phyloP scores from a whole-genome alignment of 2,888 invertebrate species.

The Machimus rusticus region DNA sequence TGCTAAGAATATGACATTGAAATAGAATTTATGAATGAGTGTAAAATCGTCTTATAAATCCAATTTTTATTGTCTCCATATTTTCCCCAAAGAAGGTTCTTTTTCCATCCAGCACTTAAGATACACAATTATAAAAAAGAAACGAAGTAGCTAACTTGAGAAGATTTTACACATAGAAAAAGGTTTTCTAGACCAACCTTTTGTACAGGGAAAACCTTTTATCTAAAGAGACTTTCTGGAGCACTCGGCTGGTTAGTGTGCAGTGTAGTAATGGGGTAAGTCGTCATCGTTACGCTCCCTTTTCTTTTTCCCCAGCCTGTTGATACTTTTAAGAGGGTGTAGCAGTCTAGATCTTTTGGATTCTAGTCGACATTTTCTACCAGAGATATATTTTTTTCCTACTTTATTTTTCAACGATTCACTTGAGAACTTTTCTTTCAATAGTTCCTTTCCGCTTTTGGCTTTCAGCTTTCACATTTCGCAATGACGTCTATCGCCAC shows the following conservation, averaged over 20 bases:
- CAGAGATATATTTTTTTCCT: background rate
- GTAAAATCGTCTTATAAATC: background rate
- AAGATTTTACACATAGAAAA: background rate
- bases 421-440: background rate
- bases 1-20: background rate
- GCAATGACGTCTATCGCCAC: background rate
- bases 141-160: background rate
- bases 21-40: background rate
- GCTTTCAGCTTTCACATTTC: background rate
- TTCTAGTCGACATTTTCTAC: background rate
- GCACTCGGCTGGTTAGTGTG: background rate
- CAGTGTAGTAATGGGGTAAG: background rate
- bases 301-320: background rate
- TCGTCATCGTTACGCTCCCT: background rate
- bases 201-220: conserved; percentile 19
- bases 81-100: background rate
- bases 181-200: background rate
- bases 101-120: background rate
- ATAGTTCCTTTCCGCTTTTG: background rate
- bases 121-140: background rate
- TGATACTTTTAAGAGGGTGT: background rate
- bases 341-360: background rate
- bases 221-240: conserved; percentile 10
- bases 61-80: background rate
- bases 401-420: background rate